phyloP scores from a whole-genome alignment of 2,797 vertebrate genomes.

The Arremon aurantiirostris region DNA sequence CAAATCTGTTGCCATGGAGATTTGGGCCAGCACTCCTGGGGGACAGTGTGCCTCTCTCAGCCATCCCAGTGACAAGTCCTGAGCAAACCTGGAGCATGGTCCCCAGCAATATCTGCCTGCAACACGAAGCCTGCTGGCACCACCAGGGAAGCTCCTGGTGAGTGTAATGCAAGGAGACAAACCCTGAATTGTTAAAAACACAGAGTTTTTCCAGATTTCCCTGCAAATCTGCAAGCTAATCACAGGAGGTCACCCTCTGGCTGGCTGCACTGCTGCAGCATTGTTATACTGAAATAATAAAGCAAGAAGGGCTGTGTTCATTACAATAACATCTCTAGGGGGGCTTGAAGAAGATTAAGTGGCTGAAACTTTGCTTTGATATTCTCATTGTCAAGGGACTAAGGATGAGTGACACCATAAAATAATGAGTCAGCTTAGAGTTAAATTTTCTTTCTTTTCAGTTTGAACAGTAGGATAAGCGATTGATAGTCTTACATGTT shows the following conservation, averaged over 20 bases:
- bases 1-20: constrained; percentile 11
- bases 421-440: background rate
- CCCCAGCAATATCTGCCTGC: background rate
- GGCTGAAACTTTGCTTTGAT: background rate
- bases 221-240: background rate
- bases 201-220: background rate
- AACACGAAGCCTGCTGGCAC: rapidly evolving
- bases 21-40: background rate
- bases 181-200: background rate
- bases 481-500: background rate
- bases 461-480: background rate
- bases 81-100: background rate
- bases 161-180: background rate
- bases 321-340: background rate
- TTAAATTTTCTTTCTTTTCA: background rate
- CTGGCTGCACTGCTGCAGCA: background rate
- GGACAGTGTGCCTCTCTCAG: background rate
- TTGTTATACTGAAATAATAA: background rate
- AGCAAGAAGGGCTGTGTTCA: background rate
- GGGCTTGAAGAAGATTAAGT: background rate
- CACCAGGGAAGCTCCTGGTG: background rate
- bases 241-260: background rate
- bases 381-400: background rate
- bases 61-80: background rate
- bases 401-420: background rate